Conservation (phyloP, 64 coral and sea anemone genomes). For the Astreopora myriophthalma region DNA sequence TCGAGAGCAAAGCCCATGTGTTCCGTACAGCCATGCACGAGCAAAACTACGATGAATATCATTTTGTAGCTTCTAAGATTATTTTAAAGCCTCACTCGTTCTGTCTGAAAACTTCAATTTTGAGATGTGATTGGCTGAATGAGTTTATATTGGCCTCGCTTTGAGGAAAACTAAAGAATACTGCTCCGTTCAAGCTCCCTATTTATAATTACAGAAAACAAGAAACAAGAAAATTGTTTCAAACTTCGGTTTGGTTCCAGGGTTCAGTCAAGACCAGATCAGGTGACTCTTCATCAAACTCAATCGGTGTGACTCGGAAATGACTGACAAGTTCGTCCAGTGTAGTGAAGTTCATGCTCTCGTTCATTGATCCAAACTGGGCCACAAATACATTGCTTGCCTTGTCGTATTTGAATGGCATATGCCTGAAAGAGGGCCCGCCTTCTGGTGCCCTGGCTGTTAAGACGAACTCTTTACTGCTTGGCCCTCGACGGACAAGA, state of each 20-base stretch:
- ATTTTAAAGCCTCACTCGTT: too few species aligned
- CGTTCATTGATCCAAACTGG: conserved; percentile 51
- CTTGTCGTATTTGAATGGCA: conserved; percentile 40
- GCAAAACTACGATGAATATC: too few species aligned
- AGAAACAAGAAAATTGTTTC: not conserved
- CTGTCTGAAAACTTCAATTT: too few species aligned
- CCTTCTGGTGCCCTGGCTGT: conserved; percentile 47
- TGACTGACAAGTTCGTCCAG: conserved; percentile 42
- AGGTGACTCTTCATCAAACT: conserved; percentile 43
- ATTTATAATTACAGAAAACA: not conserved
- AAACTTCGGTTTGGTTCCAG: conserved; percentile 45
- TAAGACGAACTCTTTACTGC: conserved; percentile 30
- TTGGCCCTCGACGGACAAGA: conserved; percentile 16
- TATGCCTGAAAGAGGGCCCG: conserved; percentile 47
- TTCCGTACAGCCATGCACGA: too few species aligned
- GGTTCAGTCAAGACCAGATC: conserved; percentile 52
- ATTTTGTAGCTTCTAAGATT: too few species aligned
- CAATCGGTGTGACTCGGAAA: conserved; percentile 63
- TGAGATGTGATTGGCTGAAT: not conserved
- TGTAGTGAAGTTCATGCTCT: not conserved
- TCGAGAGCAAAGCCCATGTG: too few species aligned
- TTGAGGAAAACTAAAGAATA: not conserved
- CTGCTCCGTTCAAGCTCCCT: too few species aligned
- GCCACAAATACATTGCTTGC: not conserved
- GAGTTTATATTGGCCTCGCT: not conserved